Percentiles rank a stretch among this genome's conserved stretches.
Conservation (phyloP, 2,797 vertebrate species). For the Podarcis siculus region DNA sequence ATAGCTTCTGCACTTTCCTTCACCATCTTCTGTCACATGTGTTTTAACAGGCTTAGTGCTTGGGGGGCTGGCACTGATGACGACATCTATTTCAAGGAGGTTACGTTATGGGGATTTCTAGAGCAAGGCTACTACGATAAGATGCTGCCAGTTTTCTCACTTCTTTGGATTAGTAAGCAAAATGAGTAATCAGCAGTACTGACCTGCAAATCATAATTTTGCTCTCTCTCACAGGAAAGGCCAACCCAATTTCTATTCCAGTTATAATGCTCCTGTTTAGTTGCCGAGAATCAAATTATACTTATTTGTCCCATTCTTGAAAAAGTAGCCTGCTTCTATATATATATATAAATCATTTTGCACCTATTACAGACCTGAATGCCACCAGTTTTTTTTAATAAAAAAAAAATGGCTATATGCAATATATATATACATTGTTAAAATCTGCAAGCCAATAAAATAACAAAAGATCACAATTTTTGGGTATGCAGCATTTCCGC, state of each 20-base stretch:
- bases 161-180: conserved; percentile 56
- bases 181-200: conserved; percentile 38
- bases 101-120: conserved; percentile 81
- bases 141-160: conserved; percentile 68
- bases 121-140: conserved; percentile 73
- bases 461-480: conserved; percentile 64
- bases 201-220: not conserved
- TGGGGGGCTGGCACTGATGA: conserved; percentile 76
- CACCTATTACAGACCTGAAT: conserved; percentile 50
- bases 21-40: conserved; percentile 82
- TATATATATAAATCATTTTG: not conserved
- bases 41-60: conserved; percentile 74
- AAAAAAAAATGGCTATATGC: not conserved
- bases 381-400: conserved; percentile 32
- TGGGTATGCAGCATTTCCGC: conserved; percentile 62
- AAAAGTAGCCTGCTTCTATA: not conserved
- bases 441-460: conserved; percentile 62
- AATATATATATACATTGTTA: conserved; percentile 50
- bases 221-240: not conserved
- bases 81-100: conserved; percentile 85
- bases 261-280: not conserved
- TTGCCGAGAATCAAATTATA: conserved; percentile 17
- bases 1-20: conserved; percentile 76
- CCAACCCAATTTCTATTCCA: conserved; percentile 20
- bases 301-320: not conserved